These are phyloP conservation scores for Pristionchus japonicus DNA, from an alignment of 2,888 invertebrate genomes.

Conservation along the genomic window DNA sequence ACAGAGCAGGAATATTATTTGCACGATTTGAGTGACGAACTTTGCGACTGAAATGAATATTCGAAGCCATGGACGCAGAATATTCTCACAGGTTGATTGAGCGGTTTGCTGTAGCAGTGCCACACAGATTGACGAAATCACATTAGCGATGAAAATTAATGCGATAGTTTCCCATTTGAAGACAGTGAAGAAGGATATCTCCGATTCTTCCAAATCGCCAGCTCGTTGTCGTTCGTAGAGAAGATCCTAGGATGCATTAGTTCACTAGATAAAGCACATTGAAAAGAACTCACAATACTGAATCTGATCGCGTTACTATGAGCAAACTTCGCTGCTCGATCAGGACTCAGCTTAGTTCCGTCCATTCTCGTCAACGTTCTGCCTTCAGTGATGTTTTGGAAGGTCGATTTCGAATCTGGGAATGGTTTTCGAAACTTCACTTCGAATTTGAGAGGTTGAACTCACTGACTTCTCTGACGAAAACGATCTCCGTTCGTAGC, in stretches of 20 bases:
- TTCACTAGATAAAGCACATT: too few species aligned
- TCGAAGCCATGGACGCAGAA: not conserved
- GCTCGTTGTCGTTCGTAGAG: not conserved
- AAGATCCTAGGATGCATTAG: too few species aligned
- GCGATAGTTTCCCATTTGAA: conserved; percentile 17
- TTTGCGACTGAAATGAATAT: not conserved
- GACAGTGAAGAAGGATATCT: conserved; percentile 22
- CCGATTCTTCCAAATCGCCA: not conserved
- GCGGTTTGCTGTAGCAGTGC: not conserved
- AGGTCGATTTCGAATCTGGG: not conserved
- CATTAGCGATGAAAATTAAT: not conserved
- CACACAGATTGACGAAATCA: not conserved
- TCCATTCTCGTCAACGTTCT: not conserved
- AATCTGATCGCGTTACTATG: not conserved
- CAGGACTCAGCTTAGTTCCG: not conserved
- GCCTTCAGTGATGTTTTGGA: not conserved
- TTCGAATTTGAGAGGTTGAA: not conserved
- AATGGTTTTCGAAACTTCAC: not conserved
- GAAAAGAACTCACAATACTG: not conserved
- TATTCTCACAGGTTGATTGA: not conserved
- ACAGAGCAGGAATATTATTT: not conserved
- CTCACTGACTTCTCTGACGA: not conserved
- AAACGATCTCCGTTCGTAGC: not conserved
- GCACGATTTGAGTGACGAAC: not conserved
- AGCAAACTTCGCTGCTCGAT: not conserved